Conservation (phyloP, 2,888 invertebrate species). For the Serrognathus titanus region DNA sequence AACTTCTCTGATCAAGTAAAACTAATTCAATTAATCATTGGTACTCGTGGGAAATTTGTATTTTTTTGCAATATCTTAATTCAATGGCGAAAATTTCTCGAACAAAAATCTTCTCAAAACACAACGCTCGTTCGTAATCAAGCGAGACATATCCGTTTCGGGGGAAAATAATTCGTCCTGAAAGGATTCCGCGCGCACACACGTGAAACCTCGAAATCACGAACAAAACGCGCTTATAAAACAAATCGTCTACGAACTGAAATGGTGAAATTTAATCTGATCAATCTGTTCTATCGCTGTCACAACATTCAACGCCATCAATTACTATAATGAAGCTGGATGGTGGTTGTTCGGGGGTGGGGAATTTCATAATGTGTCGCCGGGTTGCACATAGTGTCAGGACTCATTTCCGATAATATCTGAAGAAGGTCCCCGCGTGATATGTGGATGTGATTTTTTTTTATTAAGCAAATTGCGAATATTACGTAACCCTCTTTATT, state of each 20-base stretch:
- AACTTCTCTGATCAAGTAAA: too few relatives aligned
- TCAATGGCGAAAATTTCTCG: too few relatives aligned
- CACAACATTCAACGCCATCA: slow-evolving; percentile 47
- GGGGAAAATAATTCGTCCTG: not conserved
- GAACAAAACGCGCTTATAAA: slow-evolving; percentile 30
- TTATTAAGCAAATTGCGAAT: slow-evolving; percentile 8
- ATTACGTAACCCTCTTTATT: too few relatives aligned
- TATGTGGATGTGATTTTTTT: slow-evolving; percentile 40
- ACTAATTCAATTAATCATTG: too few relatives aligned
- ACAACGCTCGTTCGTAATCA: not conserved
- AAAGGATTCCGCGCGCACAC: slow-evolving; percentile 8
- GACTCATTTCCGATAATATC: slow-evolving; percentile 47
- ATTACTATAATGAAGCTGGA: slow-evolving; percentile 49
- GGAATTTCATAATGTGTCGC: slow-evolving; percentile 23
- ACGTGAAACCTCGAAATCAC: slow-evolving; percentile 13
- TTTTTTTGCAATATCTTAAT: too few relatives aligned
- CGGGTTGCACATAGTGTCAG: slow-evolving; percentile 39
- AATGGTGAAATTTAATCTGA: slow-evolving; percentile 47
- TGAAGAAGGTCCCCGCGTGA: slow-evolving; percentile 37
- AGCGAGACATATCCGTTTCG: not conserved
- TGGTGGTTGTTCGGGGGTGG: slow-evolving; percentile 25
- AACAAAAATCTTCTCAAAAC: not conserved
- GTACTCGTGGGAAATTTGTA: too few relatives aligned
- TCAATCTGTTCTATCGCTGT: slow-evolving; percentile 46
- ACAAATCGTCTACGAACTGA: slow-evolving; percentile 35